phyloP scores from a whole-genome alignment of 2,113 vertebrate species.

The Bufo gargarizans region DNA sequence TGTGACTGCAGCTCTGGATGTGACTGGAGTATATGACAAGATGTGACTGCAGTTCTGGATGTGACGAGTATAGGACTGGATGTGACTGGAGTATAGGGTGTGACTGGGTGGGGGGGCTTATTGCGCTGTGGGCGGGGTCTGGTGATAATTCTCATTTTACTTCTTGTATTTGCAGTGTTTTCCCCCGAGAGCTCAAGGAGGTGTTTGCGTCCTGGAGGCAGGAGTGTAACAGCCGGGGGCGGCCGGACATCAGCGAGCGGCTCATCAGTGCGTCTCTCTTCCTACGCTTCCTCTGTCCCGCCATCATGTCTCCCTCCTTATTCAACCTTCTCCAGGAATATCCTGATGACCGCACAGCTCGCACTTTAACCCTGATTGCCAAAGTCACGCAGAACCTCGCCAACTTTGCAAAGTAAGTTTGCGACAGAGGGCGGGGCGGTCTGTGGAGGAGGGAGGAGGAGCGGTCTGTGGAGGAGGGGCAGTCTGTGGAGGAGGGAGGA shows the following conservation, averaged over 20 bases:
- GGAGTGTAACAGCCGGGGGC: slow-evolving; percentile 92
- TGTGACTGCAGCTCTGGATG: not conserved
- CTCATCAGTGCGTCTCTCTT: slow-evolving; percentile 97
- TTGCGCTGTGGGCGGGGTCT: not conserved
- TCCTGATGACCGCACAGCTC: slow-evolving; percentile 93
- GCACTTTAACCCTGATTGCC: slow-evolving; percentile 95
- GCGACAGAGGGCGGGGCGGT: not conserved
- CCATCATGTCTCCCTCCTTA: slow-evolving; percentile 98
- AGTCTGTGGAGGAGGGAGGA: too few species aligned
- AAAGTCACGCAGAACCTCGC: slow-evolving; percentile 99
- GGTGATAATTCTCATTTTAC: not conserved
- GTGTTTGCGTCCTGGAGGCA: slow-evolving; percentile 97
- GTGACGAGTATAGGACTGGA: not conserved
- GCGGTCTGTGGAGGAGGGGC: too few species aligned
- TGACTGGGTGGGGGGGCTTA: not conserved
- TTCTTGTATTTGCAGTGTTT: slow-evolving; percentile 79
- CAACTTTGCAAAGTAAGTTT: slow-evolving; percentile 94
- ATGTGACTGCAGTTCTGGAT: not conserved
- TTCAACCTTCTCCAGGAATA: slow-evolving; percentile 98
- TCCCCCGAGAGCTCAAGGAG: slow-evolving; percentile 95
- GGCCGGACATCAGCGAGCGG: slow-evolving; percentile 95
- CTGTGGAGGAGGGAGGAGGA: not conserved
- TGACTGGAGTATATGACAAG: not conserved
- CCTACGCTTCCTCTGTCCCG: slow-evolving; percentile 94
- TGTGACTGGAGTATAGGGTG: not conserved